Evolutionary conservation across 2,113 vertebrate genomes (phyloP).

Genomic region (Dipodomys ordii): DNA sequence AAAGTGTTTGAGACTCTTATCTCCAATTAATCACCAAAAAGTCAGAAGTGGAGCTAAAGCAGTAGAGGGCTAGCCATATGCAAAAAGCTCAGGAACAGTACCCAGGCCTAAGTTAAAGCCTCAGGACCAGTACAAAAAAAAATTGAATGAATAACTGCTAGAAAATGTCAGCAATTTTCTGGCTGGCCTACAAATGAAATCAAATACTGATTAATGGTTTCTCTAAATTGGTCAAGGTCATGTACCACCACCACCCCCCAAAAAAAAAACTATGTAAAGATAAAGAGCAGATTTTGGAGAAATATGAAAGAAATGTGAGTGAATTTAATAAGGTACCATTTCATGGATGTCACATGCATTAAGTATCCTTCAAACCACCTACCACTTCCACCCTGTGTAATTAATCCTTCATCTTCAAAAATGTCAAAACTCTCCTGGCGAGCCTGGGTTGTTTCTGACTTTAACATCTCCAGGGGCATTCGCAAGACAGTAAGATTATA

Average conservation of each 20-base stretch:
- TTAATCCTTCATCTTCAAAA: conserved; percentile 97
- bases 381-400: conserved; percentile 92
- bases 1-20: no score
- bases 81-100: no score
- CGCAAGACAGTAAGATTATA: conserved; percentile 95
- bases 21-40: no score
- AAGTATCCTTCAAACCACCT: conserved; percentile 67
- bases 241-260: no score
- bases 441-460: conserved; percentile 87
- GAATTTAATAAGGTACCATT: background rate
- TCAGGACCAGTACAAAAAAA: no score
- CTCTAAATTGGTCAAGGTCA: conserved; percentile 63
- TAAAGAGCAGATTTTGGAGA: background rate
- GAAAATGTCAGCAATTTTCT: conserved; percentile 80
- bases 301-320: background rate
- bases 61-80: no score
- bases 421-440: conserved; percentile 97
- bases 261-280: conserved; percentile 21
- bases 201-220: conserved; percentile 65
- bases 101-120: no score
- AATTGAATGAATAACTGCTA: no score
- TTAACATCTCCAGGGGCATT: conserved; percentile 91
- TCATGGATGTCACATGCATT: background rate
- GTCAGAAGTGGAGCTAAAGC: no score
- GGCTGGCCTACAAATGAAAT: conserved; percentile 54